Conservation (phyloP, 2,888 invertebrate genomes). For the Blastobasis lacticolella region DNA sequence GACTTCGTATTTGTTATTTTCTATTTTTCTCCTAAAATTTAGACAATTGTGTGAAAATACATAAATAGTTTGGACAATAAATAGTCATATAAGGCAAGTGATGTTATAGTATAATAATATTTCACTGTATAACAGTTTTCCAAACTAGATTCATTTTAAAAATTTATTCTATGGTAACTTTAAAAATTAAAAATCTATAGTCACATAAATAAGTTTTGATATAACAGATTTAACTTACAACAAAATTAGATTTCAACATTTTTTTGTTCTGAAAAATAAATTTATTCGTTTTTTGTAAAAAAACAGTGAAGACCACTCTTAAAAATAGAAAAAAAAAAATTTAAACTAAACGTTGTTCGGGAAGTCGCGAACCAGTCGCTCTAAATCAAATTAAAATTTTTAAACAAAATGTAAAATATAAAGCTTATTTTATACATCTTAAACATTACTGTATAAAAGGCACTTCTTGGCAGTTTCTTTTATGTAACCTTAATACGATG, state of each 20-base stretch:
- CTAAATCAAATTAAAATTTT: slow-evolving; percentile 24
- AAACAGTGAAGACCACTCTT: slow-evolving; percentile 15
- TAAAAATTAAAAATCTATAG: slow-evolving; percentile 50
- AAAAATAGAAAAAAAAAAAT: slow-evolving; percentile 26
- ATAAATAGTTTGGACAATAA: slow-evolving; percentile 60
- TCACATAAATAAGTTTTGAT: slow-evolving; percentile 62
- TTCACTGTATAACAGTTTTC: slow-evolving; percentile 23
- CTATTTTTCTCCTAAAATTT: slow-evolving; percentile 63
- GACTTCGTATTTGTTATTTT: slow-evolving; percentile 46
- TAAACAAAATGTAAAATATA: slow-evolving; percentile 23
- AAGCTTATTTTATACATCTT: slow-evolving; percentile 31
- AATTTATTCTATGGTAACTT: slow-evolving; percentile 67
- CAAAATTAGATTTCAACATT: slow-evolving; percentile 3
- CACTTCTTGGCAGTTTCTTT: slow-evolving; percentile 70
- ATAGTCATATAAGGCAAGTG: slow-evolving; percentile 59
- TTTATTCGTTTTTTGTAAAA: not conserved
- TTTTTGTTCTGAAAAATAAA: not conserved
- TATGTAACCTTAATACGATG: slow-evolving; percentile 42
- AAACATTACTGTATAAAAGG: slow-evolving; percentile 60
- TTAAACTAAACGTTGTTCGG: slow-evolving; percentile 30
- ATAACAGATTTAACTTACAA: slow-evolving; percentile 51
- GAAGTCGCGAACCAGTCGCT: slow-evolving; percentile 63
- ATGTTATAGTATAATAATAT: slow-evolving; percentile 26
- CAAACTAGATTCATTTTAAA: slow-evolving; percentile 23
- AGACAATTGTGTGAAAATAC: slow-evolving; percentile 50